Conservation (phyloP, 2,797 vertebrate genomes). For the Xenentodon cancila region DNA sequence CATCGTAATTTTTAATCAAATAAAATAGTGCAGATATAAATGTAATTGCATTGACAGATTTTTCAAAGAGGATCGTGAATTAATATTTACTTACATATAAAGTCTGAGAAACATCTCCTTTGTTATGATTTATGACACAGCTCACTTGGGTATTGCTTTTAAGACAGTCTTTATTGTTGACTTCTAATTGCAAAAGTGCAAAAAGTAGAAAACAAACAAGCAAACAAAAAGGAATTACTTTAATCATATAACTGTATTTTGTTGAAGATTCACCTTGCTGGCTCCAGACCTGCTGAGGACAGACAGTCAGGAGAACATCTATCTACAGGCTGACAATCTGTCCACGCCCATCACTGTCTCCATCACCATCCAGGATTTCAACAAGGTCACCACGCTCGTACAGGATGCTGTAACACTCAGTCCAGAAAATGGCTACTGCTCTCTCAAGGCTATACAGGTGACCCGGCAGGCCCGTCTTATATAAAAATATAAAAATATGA, state of each 20-base stretch:
- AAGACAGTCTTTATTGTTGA: not conserved
- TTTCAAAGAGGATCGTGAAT: no score
- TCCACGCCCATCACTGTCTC: constrained; percentile 23
- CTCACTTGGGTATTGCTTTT: not conserved
- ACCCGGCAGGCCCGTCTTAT: not conserved
- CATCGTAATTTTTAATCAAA: no score
- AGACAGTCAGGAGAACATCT: constrained; percentile 79
- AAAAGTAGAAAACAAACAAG: no score
- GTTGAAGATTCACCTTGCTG: constrained; percentile 72
- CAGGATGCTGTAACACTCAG: constrained; percentile 43
- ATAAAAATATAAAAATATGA: no score
- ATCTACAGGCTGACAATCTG: constrained; percentile 60
- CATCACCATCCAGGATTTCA: constrained; percentile 54
- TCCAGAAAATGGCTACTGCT: constrained; percentile 49
- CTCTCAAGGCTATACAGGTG: constrained; percentile 70
- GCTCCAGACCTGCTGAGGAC: constrained; percentile 74
- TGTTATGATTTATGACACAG: no score
- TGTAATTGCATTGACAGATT: no score
- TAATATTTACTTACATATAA: no score
- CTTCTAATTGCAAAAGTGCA: no score
- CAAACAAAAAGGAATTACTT: no score
- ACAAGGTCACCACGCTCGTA: not conserved
- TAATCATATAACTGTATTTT: not conserved
- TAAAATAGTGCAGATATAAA: no score
- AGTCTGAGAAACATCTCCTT: no score